Base-by-base conservation (phyloP, 1,140 invertebrate genomes). In the Gonioctena quinquepunctata region DNA sequence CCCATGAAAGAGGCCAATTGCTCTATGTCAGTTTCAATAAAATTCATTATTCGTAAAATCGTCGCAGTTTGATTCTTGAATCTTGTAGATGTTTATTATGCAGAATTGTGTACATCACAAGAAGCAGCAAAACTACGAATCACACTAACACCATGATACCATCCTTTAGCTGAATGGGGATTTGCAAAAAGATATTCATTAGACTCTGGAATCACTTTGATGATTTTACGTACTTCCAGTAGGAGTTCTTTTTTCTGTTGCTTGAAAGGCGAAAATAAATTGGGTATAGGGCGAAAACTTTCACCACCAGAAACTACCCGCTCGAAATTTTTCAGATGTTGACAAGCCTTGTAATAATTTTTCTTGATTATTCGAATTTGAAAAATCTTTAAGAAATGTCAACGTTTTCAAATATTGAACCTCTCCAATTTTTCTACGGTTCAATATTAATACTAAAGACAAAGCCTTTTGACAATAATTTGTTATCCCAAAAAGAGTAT, bases 1-100 rank as follows among this genome's bases (percentile, higher is more conserved):
- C 70, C 78, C 77, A 79, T 79, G 49, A 79, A 80, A 48, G 48
- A 71, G 66, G 78, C 73, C 21, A 67, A 66, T 27, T 68, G 54
- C 21, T 76, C 72, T 8, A 65, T 54, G 63, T 76, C 74, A 16
- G 62, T 33, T 8, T 68, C 65, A 8, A 6, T 69, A 1, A 76
- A 27, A 60, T 72, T 74, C 28, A 76, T 13, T 21, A 76, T 54
- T 62, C 74, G 71, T 18, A 69, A 49, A 4, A 76, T 57, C 11
- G 71, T 73, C 3, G 74, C 72, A 1, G 74, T 71, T 64, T 74
- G 74, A 66, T 76, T 74, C 13, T 69, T 42, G 11, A 76, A 64
- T 56, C 68, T 63, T 49, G 63, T 76, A 7, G 69, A 71, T 2
- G 68, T 72, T 21, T 74, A 61, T 8, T 62, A 27, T 1, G 50